phyloP scores from a whole-genome alignment of 2,888 invertebrate species.

The Cacoxenus indagator region DNA sequence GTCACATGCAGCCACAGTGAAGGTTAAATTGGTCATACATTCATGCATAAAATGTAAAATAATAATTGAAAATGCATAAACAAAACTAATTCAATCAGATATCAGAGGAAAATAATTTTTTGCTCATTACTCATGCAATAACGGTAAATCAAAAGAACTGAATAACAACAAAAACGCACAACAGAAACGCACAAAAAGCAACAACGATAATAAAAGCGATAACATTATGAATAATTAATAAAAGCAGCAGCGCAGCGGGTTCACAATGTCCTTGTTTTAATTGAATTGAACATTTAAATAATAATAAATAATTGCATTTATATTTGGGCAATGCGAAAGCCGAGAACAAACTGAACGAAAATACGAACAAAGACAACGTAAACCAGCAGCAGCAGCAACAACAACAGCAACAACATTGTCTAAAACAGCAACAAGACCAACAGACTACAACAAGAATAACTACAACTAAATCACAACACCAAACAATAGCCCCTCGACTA shows the following conservation, averaged over 20 bases:
- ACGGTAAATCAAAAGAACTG: background rate
- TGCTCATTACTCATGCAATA: no score
- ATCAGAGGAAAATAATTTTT: no score
- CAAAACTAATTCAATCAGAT: no score
- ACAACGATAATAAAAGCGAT: conserved; percentile 22
- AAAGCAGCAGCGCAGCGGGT: conserved; percentile 20
- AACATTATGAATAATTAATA: conserved; percentile 49
- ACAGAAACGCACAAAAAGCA: background rate
- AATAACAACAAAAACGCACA: conserved; percentile 1
- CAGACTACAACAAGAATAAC: background rate
- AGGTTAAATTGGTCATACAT: no score
- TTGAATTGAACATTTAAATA: conserved; percentile 56
- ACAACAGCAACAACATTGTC: background rate
- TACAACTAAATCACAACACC: conserved; percentile 9
- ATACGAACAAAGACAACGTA: background rate
- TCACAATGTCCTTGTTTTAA: conserved; percentile 42
- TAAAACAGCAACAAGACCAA: conserved; percentile 5
- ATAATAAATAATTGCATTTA: conserved; percentile 46
- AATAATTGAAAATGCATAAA: no score
- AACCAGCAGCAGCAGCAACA: conserved; percentile 2
- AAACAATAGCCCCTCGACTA: conserved; percentile 8
- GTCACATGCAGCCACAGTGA: no score
- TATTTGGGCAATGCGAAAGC: conserved; percentile 14
- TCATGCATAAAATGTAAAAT: no score
- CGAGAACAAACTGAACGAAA: background rate